Base-by-base conservation (phyloP, 2,888 invertebrate genomes). In the Ormyrus pomaceus region DNA sequence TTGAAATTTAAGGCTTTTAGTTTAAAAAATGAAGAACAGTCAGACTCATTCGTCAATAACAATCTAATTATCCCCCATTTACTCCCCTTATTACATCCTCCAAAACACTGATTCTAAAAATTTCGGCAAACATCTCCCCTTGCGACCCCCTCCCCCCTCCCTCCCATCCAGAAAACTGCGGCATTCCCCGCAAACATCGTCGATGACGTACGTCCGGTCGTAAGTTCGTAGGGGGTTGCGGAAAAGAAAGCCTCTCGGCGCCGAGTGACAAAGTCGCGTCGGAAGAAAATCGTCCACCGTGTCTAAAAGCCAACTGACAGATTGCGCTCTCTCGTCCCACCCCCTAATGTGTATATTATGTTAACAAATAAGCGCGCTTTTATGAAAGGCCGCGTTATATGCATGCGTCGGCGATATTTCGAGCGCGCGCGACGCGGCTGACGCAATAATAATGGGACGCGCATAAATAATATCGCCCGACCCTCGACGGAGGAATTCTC, bases 331-430 rank as follows among this genome's bases (percentile, higher is more conserved):
- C 11, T 8, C 46, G 50, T 50, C 45, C 59, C 8, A 6, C 51
- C 66, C 45, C 53, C 13, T 75, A 76, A 80, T 80, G 79, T 80
- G 71, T 76, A 76, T 76, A 80, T 76, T 80, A 80, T 72, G 68
- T 76, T 80, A 75, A 75, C 75, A 76, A 71, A 76, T 70, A 77
- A 61, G 51, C 11, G 64, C 50, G 55, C 19, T 48, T 34, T 45
- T 70, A 77, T 77, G 71, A 66, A 79, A 75, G 34, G 13, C 51
- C 13, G 53, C 10, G 55, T 79, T 70, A 2, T 19, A 79, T 75
- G 70, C 58, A 65, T 70, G 65, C 70, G 74, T n/a, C 53, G 48
- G 59, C 69, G 64, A 74, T 74, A 74, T 79, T 79, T 69, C 64
- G 56, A 56, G 55, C 45, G 62, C 64, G 62, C 13, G 72, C 48